A percentile compares a stretch with the other conserved stretches of the same genome.
Conservation (phyloP, 1,140 invertebrate genomes). For the Samia ricini region DNA sequence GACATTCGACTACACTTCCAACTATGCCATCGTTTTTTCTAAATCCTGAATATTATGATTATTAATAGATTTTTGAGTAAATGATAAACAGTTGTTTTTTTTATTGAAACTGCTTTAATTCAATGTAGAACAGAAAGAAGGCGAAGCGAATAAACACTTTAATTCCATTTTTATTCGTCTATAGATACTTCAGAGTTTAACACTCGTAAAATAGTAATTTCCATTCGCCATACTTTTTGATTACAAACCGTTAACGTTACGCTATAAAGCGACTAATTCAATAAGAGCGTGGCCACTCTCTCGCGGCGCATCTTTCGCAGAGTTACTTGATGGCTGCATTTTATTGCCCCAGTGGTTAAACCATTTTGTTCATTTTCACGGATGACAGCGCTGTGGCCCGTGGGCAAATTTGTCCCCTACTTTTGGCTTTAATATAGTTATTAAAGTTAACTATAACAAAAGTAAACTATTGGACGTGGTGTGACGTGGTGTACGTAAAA, state of each 20-base stretch:
- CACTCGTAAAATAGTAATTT: conserved; percentile 9
- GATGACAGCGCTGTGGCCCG: conserved; percentile 5
- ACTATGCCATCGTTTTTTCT: too few species aligned
- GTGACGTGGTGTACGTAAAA: too few species aligned
- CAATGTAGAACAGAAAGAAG: background rate
- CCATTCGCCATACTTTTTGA: conserved; percentile 9
- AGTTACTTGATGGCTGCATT: conserved; percentile 10
- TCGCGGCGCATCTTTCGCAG: conserved; percentile 10
- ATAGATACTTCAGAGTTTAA: conserved; percentile 7
- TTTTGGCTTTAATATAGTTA: background rate
- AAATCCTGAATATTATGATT: too few species aligned
- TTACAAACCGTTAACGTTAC: conserved; percentile 8
- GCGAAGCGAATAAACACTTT: background rate
- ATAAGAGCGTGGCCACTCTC: conserved; percentile 5
- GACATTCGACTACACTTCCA: too few species aligned
- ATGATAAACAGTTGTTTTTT: background rate
- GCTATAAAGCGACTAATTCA: conserved; percentile 8
- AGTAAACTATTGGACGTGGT: too few species aligned
- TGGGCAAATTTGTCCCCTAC: conserved; percentile 6
- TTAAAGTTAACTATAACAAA: too few species aligned
- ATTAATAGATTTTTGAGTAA: background rate
- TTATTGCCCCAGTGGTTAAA: conserved; percentile 9
- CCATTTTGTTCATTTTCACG: conserved; percentile 8
- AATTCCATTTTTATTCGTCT: conserved; percentile 5
- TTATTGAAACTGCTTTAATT: background rate